Conservation (phyloP, 2,797 vertebrate genomes). For the Tenualosa thibaudeaui region DNA sequence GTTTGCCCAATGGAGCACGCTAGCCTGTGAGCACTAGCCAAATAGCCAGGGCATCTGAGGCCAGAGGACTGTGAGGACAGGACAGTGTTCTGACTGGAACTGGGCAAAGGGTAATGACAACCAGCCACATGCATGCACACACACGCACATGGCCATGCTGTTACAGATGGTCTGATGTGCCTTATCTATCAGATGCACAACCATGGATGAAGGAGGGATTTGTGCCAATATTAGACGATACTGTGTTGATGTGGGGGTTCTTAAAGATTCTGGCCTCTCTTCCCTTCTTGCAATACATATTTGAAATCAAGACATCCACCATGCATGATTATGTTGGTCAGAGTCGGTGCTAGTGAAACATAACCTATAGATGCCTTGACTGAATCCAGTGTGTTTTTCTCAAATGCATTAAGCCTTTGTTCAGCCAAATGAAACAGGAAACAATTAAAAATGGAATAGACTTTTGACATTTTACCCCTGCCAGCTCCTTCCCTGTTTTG, state of each 20-base stretch:
- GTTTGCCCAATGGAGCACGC: constrained; percentile 19
- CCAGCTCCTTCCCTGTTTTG: constrained; percentile 59
- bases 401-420: too few species aligned
- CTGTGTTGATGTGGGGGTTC: background rate
- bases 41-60: constrained; percentile 21
- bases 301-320: too few species aligned
- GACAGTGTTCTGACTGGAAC: background rate
- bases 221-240: background rate
- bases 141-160: background rate
- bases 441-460: background rate
- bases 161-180: background rate
- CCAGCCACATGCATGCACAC: background rate
- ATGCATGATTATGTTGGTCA: background rate
- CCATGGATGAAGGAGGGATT: too few species aligned
- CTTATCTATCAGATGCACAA: too few species aligned
- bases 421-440: background rate
- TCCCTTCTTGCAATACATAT: too few species aligned
- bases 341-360: background rate
- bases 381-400: too few species aligned
- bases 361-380: too few species aligned
- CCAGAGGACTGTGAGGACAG: constrained; percentile 43
- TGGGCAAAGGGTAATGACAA: background rate
- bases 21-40: constrained; percentile 16
- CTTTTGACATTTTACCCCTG: background rate
- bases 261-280: too few species aligned